Base-by-base conservation (phyloP, 30 jellyfish, hydroid and myxozoan species). In the Phacellophora camtschatica region DNA sequence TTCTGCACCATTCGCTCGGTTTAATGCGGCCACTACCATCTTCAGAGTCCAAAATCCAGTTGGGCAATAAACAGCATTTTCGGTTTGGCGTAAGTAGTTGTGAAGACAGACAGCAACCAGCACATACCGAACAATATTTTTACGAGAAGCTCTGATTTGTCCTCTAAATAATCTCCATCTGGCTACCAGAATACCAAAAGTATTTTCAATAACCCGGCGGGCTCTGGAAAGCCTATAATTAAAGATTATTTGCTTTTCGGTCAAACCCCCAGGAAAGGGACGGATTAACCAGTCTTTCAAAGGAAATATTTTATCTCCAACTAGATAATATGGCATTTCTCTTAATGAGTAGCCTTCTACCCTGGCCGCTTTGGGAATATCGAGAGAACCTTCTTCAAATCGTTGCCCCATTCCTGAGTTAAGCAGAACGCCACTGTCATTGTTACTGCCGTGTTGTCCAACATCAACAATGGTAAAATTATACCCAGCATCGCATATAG, bases 401-500 rank as follows among this genome's bases (percentile, higher is more conserved):
- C 70, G 81, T 43, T 51, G 72, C 25, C 81, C 87, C 71, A 83
- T 35, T 63, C 28, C 83, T 9, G 95, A 68, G 30, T 83, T 55
- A 4, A 30, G 16, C 68, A 83, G 31, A 43, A 83, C 88, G n/a
- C 67, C 82, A 49, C 74, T 56, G 50, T 71, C 88, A 37, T 83
- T 83, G 82, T 83, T 71, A 43, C 71, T 49, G 30, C 86, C 86
- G 51, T 80, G 65, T 46, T 63, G 74, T 11, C 91, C 91, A 30
- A 61, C 84, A 54, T 66, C 43, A 16, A 65, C 77, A 50, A 65
- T 1, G 6, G 85, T 66, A 42, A 81, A 81, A 45, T 18, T 65
- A 64, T 81, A 81, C 31, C 35, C 27, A n/a, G 93, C 93, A 78
- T 78, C 93, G 34, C 95, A 85, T 6, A 85, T 48, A 15, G 96